Base-by-base conservation (phyloP, 2,113 vertebrate genomes). In the Stigmatopora nigra region DNA sequence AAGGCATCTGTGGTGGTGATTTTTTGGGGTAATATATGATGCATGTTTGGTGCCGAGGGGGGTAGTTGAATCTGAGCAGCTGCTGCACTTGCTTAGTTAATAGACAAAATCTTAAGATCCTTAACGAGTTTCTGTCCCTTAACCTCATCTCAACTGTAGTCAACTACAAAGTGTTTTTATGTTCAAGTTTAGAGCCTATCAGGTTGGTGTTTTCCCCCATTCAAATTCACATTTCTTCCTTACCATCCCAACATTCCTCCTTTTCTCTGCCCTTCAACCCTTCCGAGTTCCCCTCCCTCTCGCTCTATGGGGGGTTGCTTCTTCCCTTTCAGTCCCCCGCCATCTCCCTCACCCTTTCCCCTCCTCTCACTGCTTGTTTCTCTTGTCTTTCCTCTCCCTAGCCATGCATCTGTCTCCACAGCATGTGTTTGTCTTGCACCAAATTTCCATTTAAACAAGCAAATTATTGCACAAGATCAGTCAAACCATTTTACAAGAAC, bases 21-120 rank as follows among this genome's bases (percentile, higher is more conserved):
- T 82, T 82, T 78, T 68, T 61, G 36, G 73, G 64, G 64, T 53
- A 56, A 63, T 64, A 66, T 64, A 64, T 48, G 13, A 19, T n/a
- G 68, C 25, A 69, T 63, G 56, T 73, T 31, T 56, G 14, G 51
- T 20, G 51, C 20, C 20, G 19, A 1, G 19, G 3, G 20, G 22
- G 6, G 53, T 6, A 14, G 53, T 12, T 6, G 1, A 17, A 20
- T 48, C 44, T 78, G 71, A 87, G 86, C 87, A 89, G 86, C 87
- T 88, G 87, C 84, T 89, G 85, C 82, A 84, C 86, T 70, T 87
- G 78, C 87, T 87, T 85, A 87, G 82, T 83, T 82, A 69, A 81
- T 74, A 78, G 25, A 75, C 62, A 72, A 69, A 62, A 79, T 63
- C 19, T 66, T 70, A 19, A 64, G 75, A 58, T 71, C 55, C 71